These are phyloP conservation scores for Chaetops frenatus DNA, from an alignment of 2,113 vertebrate genomes.

Conservation along the genomic window DNA sequence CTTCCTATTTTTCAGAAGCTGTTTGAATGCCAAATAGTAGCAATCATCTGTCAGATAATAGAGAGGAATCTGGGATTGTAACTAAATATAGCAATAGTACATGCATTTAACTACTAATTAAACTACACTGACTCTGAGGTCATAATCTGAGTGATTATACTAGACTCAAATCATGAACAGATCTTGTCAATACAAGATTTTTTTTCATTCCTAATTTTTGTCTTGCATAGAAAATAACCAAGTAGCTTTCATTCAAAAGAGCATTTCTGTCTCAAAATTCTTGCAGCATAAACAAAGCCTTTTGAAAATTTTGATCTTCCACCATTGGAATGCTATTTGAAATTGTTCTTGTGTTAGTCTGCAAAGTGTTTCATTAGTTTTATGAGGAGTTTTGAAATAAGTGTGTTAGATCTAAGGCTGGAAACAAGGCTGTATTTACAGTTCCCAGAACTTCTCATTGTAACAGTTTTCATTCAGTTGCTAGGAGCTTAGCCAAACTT, in stretches of 20 bases:
- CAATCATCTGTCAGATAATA: conserved; percentile 7
- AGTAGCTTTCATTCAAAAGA: conserved; percentile 36
- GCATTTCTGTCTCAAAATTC: conserved; percentile 36
- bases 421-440: background rate
- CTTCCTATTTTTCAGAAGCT: background rate
- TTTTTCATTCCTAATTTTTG: background rate
- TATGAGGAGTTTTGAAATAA: background rate
- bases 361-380: conserved; percentile 5
- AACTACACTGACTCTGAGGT: background rate
- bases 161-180: background rate
- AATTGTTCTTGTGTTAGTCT: background rate
- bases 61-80: background rate
- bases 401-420: background rate
- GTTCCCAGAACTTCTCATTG: background rate
- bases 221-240: background rate
- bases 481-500: conserved; percentile 26
- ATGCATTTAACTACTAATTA: conserved; percentile 1
- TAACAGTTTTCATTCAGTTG: background rate
- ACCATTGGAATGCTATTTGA: background rate
- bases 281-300: conserved; percentile 8
- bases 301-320: background rate
- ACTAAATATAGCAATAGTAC: background rate
- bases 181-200: background rate
- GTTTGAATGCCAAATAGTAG: background rate
- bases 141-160: background rate